Evolutionary conservation across 35 echinoderm and acorn worm genomes (phyloP).

Genomic region (Ptychodera flava): DNA sequence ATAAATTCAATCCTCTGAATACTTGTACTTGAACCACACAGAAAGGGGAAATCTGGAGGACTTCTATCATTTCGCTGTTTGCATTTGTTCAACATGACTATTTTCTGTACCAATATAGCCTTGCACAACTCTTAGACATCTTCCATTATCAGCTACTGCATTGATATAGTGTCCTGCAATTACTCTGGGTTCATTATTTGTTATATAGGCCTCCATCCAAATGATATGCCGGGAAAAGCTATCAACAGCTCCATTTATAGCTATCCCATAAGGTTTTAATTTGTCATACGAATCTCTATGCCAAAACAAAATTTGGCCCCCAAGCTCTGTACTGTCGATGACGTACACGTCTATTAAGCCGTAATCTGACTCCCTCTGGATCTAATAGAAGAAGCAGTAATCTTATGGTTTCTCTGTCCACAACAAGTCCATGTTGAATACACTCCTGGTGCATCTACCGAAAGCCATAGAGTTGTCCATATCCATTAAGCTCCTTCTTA

Average conservation of each 20-base stretch:
- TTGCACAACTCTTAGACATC: not conserved
- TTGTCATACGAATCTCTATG: slow-evolving; percentile 73
- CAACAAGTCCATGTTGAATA: slow-evolving; percentile 21
- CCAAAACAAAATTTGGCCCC: slow-evolving; percentile 61
- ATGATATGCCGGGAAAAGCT: slow-evolving; percentile 50
- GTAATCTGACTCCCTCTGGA: slow-evolving; percentile 26
- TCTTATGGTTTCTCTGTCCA: slow-evolving; percentile 38
- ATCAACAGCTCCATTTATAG: slow-evolving; percentile 63
- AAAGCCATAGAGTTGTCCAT: slow-evolving; percentile 50
- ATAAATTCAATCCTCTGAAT: not conserved
- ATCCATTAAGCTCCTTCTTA: slow-evolving; percentile 27
- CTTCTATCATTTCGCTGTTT: not conserved
- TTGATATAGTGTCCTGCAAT: not conserved
- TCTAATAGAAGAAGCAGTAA: slow-evolving; percentile 34
- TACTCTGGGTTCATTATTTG: slow-evolving; percentile 35
- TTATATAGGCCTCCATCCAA: slow-evolving; percentile 36
- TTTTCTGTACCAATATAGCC: not conserved
- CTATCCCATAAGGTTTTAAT: slow-evolving; percentile 54
- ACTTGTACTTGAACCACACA: not conserved
- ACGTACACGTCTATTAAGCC: slow-evolving; percentile 24
- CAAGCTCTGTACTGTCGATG: slow-evolving; percentile 20
- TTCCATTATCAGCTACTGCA: not conserved
- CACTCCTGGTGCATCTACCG: slow-evolving; percentile 57
- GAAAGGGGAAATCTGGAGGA: not conserved
- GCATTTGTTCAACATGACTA: not conserved